Evolutionary conservation across 2,888 invertebrate species (phyloP).

Genomic region (Callyntrura sp.): DNA sequence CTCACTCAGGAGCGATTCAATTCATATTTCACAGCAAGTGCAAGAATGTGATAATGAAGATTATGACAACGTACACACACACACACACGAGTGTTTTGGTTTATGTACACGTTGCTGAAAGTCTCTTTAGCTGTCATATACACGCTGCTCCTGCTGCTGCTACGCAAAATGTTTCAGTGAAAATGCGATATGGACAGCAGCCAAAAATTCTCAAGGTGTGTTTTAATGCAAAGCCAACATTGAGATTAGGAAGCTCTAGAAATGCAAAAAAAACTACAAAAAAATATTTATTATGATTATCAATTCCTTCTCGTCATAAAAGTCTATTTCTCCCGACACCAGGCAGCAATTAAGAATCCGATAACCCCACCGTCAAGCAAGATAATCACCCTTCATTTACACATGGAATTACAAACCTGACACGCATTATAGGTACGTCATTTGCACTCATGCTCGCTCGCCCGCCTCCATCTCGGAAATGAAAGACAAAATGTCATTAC

Average conservation of each 20-base stretch:
- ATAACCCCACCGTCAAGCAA: too few species aligned
- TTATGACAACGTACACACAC: slow-evolving; percentile 21
- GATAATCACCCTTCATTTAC: too few species aligned
- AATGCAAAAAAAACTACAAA: too few species aligned
- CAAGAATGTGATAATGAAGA: neutral
- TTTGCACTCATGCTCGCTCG: neutral
- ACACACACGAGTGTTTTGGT: too few species aligned
- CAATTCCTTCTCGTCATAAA: too few species aligned
- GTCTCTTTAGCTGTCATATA: neutral
- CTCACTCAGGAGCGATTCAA: slow-evolving; percentile 23
- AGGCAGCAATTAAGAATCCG: too few species aligned
- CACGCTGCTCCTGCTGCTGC: neutral
- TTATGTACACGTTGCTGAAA: neutral
- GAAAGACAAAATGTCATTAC: neutral
- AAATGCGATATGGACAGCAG: slow-evolving; percentile 22
- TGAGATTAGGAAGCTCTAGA: too few species aligned
- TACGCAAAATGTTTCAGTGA: too few species aligned
- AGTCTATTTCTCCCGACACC: too few species aligned
- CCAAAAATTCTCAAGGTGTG: slow-evolving; percentile 37
- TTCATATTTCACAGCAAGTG: neutral
- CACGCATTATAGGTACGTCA: neutral
- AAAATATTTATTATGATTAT: too few species aligned
- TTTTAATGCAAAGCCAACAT: neutral
- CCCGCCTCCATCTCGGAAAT: neutral
- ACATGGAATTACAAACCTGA: too few species aligned